Percentiles rank a stretch among this genome's conserved stretches.
These are phyloP conservation scores for Drosophila murphyi DNA, from an alignment of 1,140 invertebrate species.

Conservation along the genomic window DNA sequence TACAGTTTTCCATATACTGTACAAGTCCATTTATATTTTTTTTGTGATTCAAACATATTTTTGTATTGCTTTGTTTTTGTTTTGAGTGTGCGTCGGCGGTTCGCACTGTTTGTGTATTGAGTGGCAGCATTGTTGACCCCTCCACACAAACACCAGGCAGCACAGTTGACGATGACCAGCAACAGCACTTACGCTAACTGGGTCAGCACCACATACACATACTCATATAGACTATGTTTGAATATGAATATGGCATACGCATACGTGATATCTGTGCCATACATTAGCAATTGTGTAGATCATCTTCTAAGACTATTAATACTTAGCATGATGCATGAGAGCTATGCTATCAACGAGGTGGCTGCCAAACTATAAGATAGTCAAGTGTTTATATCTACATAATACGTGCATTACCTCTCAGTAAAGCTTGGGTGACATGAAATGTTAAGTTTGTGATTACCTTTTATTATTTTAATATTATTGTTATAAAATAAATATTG, in stretches of 20 bases:
- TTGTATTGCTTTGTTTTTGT: conserved; percentile 20
- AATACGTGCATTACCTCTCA: not conserved
- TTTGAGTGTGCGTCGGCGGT: conserved; percentile 52
- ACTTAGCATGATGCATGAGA: conserved; percentile 5
- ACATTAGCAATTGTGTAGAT: conserved; percentile 49
- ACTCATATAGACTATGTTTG: conserved; percentile 23
- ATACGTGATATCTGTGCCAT: conserved; percentile 38
- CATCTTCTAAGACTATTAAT: conserved; percentile 51
- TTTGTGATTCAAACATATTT: conserved; percentile 30
- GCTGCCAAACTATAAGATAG: not conserved
- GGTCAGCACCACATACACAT: conserved; percentile 35
- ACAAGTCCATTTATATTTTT: conserved; percentile 1
- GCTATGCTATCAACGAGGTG: conserved; percentile 1
- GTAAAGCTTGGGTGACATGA: not conserved
- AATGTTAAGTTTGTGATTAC: not conserved
- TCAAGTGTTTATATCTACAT: not conserved
- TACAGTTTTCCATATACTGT: conserved; percentile 42
- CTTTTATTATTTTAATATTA: no score
- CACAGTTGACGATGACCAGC: conserved; percentile 38
- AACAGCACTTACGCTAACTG: conserved; percentile 41
- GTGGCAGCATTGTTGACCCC: conserved; percentile 65
- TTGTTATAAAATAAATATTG: no score
- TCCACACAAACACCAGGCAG: conserved; percentile 15
- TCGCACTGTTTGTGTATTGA: conserved; percentile 64
- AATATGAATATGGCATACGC: conserved; percentile 45